Percentiles rank a stretch among this genome's conserved stretches.
These are phyloP conservation scores for Aleadryas rufinucha DNA, from an alignment of 2,113 vertebrate species.

Conservation along the genomic window DNA sequence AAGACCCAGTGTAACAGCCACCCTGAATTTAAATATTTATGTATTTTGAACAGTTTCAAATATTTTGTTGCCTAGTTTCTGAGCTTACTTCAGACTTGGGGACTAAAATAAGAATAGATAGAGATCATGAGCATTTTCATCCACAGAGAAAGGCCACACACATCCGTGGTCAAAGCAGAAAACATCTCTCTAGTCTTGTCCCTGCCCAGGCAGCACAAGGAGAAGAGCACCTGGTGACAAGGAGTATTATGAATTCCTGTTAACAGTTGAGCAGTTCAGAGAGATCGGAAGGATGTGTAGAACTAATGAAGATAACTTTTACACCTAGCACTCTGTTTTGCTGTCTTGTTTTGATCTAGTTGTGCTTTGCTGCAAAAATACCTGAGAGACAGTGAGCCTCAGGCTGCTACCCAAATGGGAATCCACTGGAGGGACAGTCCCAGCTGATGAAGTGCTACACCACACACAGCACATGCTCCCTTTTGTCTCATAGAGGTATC, in stretches of 20 bases:
- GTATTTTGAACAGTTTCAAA: not conserved
- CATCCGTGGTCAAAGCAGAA: not conserved
- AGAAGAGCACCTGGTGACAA: not conserved
- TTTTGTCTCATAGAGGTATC: not conserved
- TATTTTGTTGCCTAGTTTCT: not conserved
- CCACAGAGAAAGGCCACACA: not conserved
- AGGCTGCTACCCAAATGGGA: not conserved
- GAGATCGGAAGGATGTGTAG: not conserved
- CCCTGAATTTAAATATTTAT: not conserved
- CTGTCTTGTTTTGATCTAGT: not conserved
- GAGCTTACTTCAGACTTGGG: not conserved
- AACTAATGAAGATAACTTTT: not conserved
- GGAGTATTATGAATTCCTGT: not conserved
- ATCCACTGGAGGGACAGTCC: not conserved
- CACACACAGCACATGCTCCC: not conserved
- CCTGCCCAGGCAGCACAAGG: not conserved
- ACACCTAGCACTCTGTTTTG: not conserved
- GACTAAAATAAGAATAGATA: not conserved
- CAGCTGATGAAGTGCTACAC: not conserved
- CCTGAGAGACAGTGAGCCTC: not conserved
- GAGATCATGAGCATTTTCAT: not conserved
- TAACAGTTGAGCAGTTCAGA: not conserved
- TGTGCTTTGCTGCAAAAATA: not conserved
- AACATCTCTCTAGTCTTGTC: not conserved
- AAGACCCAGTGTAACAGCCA: not conserved